phyloP scores from a whole-genome alignment of 1,140 invertebrate genomes.

The Drosophila kohkoa region DNA sequence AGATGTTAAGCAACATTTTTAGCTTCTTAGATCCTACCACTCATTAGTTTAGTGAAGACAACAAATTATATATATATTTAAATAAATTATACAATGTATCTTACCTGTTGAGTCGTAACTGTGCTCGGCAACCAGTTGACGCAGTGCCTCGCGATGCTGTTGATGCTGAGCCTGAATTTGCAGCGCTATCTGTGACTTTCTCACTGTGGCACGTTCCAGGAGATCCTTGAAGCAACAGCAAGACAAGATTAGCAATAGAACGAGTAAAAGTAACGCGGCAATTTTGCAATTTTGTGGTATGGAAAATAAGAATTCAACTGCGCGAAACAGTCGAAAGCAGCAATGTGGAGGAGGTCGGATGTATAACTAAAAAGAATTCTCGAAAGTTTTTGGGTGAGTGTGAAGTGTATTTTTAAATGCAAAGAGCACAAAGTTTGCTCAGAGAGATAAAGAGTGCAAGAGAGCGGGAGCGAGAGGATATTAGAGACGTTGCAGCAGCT shows the following conservation, averaged over 20 bases:
- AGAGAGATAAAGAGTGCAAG: slow-evolving; percentile 12
- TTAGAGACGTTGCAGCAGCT: slow-evolving; percentile 9
- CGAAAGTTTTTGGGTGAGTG: slow-evolving; percentile 56
- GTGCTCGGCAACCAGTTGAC: slow-evolving; percentile 64
- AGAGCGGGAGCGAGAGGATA: slow-evolving; percentile 15
- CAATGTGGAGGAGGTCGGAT: slow-evolving; percentile 52
- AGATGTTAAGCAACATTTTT: no score
- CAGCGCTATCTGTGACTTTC: slow-evolving; percentile 25
- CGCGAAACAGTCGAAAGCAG: slow-evolving; percentile 16
- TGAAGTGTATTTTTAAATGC: slow-evolving; percentile 71
- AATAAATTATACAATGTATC: slow-evolving; percentile 8
- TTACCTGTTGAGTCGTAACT: slow-evolving; percentile 68
- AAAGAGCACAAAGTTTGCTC: slow-evolving; percentile 40
- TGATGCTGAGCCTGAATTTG: slow-evolving; percentile 43
- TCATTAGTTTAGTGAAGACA: no score
- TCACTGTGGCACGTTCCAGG: slow-evolving; percentile 54
- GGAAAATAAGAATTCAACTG: neutral
- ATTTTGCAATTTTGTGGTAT: slow-evolving; percentile 46
- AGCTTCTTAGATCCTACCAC: no score
- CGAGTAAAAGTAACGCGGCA: slow-evolving; percentile 49
- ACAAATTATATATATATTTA: neutral
- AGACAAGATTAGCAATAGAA: slow-evolving; percentile 52
- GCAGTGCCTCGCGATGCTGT: slow-evolving; percentile 59
- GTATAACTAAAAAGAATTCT: slow-evolving; percentile 60
- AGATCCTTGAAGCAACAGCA: slow-evolving; percentile 70